These are phyloP conservation scores for Trinorchestia longiramus DNA, from an alignment of 1,140 invertebrate genomes.

Conservation along the genomic window DNA sequence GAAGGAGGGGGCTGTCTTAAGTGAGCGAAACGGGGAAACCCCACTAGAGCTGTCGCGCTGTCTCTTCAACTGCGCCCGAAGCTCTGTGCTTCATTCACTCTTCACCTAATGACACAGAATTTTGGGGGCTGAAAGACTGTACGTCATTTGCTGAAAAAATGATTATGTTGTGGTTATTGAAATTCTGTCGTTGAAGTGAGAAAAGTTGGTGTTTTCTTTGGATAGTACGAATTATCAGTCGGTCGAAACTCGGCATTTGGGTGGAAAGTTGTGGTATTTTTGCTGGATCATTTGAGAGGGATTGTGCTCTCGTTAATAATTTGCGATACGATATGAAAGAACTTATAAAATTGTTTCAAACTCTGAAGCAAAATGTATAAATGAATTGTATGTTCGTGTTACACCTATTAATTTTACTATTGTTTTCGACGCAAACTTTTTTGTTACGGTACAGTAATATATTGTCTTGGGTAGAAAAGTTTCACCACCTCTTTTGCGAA, in stretches of 20 bases:
- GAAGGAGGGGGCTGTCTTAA: not conserved
- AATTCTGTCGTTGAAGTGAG: not conserved
- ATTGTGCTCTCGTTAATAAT: not conserved
- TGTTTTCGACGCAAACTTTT: not conserved
- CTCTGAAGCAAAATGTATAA: not conserved
- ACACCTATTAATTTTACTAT: not conserved
- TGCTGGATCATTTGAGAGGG: not conserved
- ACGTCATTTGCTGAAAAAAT: not conserved
- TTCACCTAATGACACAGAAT: not conserved
- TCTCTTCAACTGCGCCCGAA: not conserved
- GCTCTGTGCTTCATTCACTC: not conserved
- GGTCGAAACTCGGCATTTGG: not conserved
- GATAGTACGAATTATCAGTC: too few species aligned
- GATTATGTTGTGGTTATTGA: not conserved
- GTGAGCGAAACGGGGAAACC: conserved; percentile 23
- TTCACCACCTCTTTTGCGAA: not conserved
- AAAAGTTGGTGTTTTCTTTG: too few species aligned
- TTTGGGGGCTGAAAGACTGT: not conserved
- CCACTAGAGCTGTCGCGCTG: not conserved
- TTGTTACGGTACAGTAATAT: not conserved
- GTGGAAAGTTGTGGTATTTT: not conserved
- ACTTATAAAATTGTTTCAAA: not conserved
- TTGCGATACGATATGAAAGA: not conserved
- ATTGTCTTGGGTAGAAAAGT: not conserved
- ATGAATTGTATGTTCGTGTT: not conserved